These are phyloP conservation scores for Eidolon helvum DNA, from an alignment of 2,113 vertebrate species.

Conservation along the genomic window DNA sequence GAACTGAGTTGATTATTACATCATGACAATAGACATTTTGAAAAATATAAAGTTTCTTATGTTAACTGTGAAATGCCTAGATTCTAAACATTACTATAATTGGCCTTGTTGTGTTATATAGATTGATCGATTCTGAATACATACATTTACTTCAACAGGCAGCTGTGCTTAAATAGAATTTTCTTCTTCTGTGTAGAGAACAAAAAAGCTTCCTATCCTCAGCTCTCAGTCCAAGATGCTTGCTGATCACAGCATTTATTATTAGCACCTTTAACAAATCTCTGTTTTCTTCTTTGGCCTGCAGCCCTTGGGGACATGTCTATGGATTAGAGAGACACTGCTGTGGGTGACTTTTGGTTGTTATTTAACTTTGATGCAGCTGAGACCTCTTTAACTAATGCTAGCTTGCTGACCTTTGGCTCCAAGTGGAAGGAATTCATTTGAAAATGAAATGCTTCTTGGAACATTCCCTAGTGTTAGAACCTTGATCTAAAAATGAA, in stretches of 20 bases:
- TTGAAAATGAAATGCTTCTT: conserved; percentile 69
- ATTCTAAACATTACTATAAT: conserved; percentile 33
- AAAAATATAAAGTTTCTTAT: background rate
- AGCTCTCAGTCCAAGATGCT: background rate
- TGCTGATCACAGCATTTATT: conserved; percentile 40
- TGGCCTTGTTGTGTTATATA: background rate
- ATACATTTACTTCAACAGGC: background rate
- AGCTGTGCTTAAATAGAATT: background rate
- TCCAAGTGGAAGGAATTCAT: conserved; percentile 58
- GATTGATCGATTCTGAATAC: background rate
- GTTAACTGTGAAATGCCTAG: conserved; percentile 17
- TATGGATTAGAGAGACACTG: conserved; percentile 49
- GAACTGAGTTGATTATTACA: conserved; percentile 46
- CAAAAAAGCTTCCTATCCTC: conserved; percentile 17
- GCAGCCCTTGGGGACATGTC: conserved; percentile 35
- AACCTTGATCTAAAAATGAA: conserved; percentile 56
- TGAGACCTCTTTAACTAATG: conserved; percentile 65
- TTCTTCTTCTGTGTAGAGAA: background rate
- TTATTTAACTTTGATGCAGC: conserved; percentile 68
- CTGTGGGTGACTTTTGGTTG: conserved; percentile 55
- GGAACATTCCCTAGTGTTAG: conserved; percentile 22
- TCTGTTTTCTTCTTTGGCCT: conserved; percentile 21
- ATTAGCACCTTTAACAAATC: conserved; percentile 27
- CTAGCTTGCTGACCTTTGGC: conserved; percentile 66
- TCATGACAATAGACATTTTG: conserved; percentile 15